Percentiles rank a stretch among this genome's conserved stretches.
Conservation (phyloP, 1,140 invertebrate genomes). For the Bombyx mandarina region DNA sequence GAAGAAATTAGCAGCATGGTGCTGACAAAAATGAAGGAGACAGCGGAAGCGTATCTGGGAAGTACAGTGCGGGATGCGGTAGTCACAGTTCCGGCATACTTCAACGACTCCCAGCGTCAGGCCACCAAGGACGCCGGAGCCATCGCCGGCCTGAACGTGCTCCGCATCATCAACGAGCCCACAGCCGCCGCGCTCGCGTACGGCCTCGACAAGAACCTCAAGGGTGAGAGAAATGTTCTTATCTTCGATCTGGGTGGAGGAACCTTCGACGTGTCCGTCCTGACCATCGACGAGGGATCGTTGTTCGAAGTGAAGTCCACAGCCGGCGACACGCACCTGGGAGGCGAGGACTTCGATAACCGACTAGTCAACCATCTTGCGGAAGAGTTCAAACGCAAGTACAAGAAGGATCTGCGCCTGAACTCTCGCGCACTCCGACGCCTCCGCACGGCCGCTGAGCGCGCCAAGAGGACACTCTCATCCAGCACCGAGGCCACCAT, state of each 20-base stretch:
- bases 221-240: constrained; percentile 76
- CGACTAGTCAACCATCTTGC: constrained; percentile 78
- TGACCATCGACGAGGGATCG: constrained; percentile 80
- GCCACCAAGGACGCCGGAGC: constrained; percentile 84
- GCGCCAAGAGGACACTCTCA: constrained; percentile 69
- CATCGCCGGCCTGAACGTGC: constrained; percentile 77
- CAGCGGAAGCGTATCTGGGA: constrained; percentile 77
- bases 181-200: constrained; percentile 82
- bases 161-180: constrained; percentile 82
- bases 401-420: constrained; percentile 61
- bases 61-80: constrained; percentile 76
- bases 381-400: constrained; percentile 67
- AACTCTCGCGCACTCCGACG: constrained; percentile 71
- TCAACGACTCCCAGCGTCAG: constrained; percentile 71
- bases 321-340: constrained; percentile 72
- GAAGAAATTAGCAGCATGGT: constrained; percentile 87
- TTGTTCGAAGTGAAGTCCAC: constrained; percentile 79
- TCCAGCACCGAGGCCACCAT: constrained; percentile 68
- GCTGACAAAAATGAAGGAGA: constrained; percentile 80
- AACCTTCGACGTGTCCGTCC: constrained; percentile 76
- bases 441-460: constrained; percentile 75
- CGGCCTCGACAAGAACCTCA: constrained; percentile 82
- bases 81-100: constrained; percentile 86
- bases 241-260: constrained; percentile 67
- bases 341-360: constrained; percentile 86